phyloP scores from a whole-genome alignment of 1,140 invertebrate species.

The Apis florea region DNA sequence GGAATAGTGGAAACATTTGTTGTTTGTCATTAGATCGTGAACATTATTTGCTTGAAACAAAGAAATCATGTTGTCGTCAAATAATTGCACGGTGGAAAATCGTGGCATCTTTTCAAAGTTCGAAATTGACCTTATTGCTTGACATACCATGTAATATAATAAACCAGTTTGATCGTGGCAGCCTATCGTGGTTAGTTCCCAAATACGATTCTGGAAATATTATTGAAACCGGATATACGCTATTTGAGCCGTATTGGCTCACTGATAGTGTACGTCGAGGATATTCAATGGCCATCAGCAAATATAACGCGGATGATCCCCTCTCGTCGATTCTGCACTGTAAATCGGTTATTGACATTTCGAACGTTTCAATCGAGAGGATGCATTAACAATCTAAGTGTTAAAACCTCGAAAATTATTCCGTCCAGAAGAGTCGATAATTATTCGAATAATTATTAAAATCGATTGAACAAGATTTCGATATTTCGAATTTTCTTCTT shows the following conservation, averaged over 20 bases:
- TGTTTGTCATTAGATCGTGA: not conserved
- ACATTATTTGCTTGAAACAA: too few species aligned
- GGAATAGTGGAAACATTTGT: not conserved
- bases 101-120: too few species aligned
- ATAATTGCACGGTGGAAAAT: not conserved
- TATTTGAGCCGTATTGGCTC: not conserved
- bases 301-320: conserved; percentile 31
- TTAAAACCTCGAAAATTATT: too few species aligned
- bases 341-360: conserved; percentile 15
- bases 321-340: not conserved
- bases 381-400: not conserved
- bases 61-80: not conserved
- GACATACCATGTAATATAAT: too few species aligned
- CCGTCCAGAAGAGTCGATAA: not conserved
- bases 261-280: not conserved
- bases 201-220: conserved; percentile 29
- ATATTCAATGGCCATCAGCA: conserved; percentile 6
- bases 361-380: not conserved
- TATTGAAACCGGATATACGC: conserved; percentile 26
- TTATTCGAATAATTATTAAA: not conserved
- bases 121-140: not conserved
- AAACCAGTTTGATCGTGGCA: not conserved
- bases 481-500: too few species aligned
- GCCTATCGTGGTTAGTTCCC: conserved; percentile 7
- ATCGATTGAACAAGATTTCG: not conserved